phyloP scores from a whole-genome alignment of 2,113 vertebrate genomes.

The Danionella cerebrum region DNA sequence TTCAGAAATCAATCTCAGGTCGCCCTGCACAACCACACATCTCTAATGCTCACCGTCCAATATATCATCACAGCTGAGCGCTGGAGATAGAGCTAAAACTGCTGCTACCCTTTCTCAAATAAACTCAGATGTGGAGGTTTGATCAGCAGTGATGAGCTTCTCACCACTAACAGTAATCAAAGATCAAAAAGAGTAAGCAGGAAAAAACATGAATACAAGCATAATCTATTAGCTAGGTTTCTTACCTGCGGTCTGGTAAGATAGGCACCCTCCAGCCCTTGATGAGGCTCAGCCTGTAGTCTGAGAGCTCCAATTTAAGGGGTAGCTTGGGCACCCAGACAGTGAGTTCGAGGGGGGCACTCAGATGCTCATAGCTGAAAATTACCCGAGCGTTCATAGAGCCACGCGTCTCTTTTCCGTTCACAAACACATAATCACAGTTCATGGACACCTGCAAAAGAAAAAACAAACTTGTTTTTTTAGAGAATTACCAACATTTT shows the following conservation, averaged over 20 bases:
- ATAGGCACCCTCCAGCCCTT: conserved; percentile 97
- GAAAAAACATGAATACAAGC: no score
- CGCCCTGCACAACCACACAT: no score
- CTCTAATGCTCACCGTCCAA: no score
- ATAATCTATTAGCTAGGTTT: neutral
- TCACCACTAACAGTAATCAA: no score
- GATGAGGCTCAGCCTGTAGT: conserved; percentile 85
- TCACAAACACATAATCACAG: conserved; percentile 96
- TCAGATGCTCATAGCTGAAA: conserved; percentile 92
- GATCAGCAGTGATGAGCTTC: no score
- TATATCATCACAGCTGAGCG: no score
- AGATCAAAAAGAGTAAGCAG: no score
- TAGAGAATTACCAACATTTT: no score
- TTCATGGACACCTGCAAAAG: conserved; percentile 82
- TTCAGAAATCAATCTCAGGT: no score
- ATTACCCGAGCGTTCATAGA: conserved; percentile 92
- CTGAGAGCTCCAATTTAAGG: conserved; percentile 84
- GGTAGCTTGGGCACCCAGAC: conserved; percentile 97
- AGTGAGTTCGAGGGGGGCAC: conserved; percentile 85
- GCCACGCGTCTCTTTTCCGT: conserved; percentile 87
- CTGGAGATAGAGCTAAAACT: no score
- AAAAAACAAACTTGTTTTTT: neutral
- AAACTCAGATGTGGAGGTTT: no score
- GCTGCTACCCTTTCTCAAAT: no score
- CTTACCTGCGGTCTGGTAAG: conserved; percentile 84